These are phyloP conservation scores for Phalloptychus januarius DNA, from an alignment of 2,797 vertebrate genomes.

Conservation along the genomic window DNA sequence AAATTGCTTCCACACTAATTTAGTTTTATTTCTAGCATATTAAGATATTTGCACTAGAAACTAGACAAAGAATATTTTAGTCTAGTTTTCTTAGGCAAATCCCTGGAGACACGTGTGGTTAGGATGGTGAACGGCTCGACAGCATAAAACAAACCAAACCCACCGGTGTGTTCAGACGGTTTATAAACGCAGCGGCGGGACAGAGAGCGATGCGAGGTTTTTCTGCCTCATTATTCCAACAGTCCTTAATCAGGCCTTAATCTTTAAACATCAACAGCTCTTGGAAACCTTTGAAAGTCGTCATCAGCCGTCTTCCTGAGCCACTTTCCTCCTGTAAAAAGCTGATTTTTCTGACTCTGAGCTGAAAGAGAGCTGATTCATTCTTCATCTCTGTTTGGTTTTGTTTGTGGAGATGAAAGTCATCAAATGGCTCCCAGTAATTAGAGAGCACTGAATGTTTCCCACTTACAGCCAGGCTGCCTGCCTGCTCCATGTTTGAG, in stretches of 20 bases:
- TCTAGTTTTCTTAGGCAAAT: not conserved
- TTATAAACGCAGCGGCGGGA: not conserved
- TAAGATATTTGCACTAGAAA: too few species aligned
- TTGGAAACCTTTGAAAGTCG: not conserved
- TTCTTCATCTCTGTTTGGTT: not conserved
- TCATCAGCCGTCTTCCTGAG: not conserved
- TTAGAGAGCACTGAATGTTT: not conserved
- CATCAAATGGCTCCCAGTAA: not conserved
- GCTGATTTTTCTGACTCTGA: not conserved
- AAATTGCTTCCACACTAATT: too few species aligned
- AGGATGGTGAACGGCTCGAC: not conserved
- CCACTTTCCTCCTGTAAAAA: not conserved
- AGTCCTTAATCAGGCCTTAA: not conserved
- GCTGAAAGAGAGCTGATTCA: slow-evolving; percentile 6
- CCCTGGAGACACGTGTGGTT: not conserved
- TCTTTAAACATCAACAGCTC: slow-evolving; percentile 4
- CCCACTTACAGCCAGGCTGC: not conserved
- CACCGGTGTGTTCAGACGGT: not conserved
- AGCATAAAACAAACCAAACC: too few species aligned
- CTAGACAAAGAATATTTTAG: too few species aligned
- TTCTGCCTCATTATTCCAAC: not conserved
- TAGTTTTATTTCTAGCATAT: too few species aligned
- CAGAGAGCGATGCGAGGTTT: not conserved
- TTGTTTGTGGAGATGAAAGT: slow-evolving; percentile 7
- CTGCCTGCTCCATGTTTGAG: not conserved